A percentile compares a stretch with the other conserved stretches of the same genome.
phyloP scores from a whole-genome alignment of 2,113 vertebrate genomes.

The Hyla sarda region DNA sequence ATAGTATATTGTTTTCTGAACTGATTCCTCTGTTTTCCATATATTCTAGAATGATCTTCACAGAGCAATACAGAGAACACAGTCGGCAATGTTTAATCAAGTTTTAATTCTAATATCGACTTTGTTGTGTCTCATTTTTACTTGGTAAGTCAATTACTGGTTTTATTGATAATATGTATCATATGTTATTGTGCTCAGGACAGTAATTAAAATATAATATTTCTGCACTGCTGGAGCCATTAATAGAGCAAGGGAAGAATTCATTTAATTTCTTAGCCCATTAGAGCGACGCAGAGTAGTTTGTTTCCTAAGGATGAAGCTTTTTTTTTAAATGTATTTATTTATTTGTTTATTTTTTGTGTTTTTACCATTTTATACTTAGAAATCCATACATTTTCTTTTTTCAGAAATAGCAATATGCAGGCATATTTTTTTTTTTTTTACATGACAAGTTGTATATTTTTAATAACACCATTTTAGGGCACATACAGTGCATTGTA shows the following conservation, averaged over 20 bases:
- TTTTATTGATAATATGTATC: background rate
- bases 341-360: too few species aligned
- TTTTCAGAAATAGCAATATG: too few species aligned
- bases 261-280: too few species aligned
- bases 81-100: slow-evolving; percentile 89
- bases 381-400: too few species aligned
- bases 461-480: too few species aligned
- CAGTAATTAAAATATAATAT: background rate
- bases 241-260: background rate
- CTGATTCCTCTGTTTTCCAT: background rate
- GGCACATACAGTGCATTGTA: too few species aligned
- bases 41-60: slow-evolving; percentile 83
- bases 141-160: slow-evolving; percentile 77
- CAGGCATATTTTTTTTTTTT: too few species aligned
- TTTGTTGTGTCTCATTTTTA: slow-evolving; percentile 86
- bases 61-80: slow-evolving; percentile 83
- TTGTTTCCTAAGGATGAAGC: too few species aligned
- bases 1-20: background rate
- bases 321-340: too few species aligned
- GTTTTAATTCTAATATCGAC: slow-evolving; percentile 87
- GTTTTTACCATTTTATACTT: too few species aligned
- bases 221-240: background rate
- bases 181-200: background rate
- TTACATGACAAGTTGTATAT: too few species aligned
- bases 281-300: too few species aligned